Percentiles rank a stretch among this genome's conserved stretches.
Evolutionary conservation across 2,113 vertebrate genomes (phyloP).

Genomic region (Thryonomys swinderianus): DNA sequence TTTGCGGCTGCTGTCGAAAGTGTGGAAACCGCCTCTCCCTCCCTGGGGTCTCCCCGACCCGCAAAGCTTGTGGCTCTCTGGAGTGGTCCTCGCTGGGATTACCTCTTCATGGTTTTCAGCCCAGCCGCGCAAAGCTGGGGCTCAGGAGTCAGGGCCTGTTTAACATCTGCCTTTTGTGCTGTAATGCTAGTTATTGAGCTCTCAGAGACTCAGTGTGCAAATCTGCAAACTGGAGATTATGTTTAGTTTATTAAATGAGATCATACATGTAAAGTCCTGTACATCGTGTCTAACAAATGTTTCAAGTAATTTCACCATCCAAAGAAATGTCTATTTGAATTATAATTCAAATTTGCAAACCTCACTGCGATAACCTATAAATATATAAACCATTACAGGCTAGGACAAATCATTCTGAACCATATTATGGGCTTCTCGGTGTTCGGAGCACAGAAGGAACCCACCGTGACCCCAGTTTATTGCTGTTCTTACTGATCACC

Average conservation of each 20-base stretch:
- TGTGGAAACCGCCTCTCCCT: neutral
- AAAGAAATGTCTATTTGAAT: conserved; percentile 45
- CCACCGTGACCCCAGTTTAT: conserved; percentile 60
- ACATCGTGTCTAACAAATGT: conserved; percentile 2
- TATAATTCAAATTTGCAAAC: conserved; percentile 37
- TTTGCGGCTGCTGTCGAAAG: fast-evolving
- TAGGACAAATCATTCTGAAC: conserved; percentile 16
- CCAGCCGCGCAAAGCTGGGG: neutral
- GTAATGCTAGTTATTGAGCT: neutral
- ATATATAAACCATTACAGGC: neutral
- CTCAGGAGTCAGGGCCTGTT: neutral
- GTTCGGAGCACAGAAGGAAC: neutral
- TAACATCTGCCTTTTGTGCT: neutral
- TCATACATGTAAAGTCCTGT: neutral
- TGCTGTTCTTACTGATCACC: conserved; percentile 6
- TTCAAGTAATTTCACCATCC: neutral
- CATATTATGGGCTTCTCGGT: conserved; percentile 38
- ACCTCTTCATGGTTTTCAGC: neutral
- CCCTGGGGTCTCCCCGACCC: neutral
- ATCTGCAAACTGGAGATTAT: neutral
- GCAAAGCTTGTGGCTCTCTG: neutral
- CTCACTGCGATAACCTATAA: neutral
- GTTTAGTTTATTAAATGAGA: neutral
- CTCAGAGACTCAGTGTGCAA: neutral
- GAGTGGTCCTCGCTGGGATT: neutral